Evolutionary conservation across 2,113 vertebrate species (phyloP), one percentile per base, ranked within the genome.

Genomic region (Varanus salvator): DNA sequence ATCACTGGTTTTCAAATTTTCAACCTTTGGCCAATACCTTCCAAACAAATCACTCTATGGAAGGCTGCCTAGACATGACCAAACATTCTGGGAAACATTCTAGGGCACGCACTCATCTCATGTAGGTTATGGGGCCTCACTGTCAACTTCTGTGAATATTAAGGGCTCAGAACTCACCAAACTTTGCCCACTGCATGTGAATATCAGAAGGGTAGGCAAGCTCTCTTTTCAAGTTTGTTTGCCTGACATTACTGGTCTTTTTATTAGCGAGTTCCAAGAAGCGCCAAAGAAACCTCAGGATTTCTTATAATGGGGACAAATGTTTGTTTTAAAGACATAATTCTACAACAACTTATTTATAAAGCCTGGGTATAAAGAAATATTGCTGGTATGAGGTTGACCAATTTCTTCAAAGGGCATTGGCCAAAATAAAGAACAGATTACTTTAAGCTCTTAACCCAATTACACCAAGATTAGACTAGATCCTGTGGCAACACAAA

Each of bases 391-490:
- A 27, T 38, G 57, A 80, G 29, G 48, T 80, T 27, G 34, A 78
- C 25, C 11, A 44, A 31, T 21, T 68, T 69, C 44, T 75, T 83
- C 11, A 38, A 44, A 69, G 60, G 48, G 21, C 57, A 1, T 19
- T 81, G 34, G 77, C 38, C 48, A 48, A 34, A 25, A 84, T 15
- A 77, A 29, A 52, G 48, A 34, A 64, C 27, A 60, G 69, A 54
- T 52, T 57, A 78, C 38, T 76, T 77, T 52, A 68, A 85, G 19
- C 48, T 68, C 72, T 84, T 89, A 68, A 34, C 72, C 71, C 25
- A 84, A n/a, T 89, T 89, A 89, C 21, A n/a, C 34, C 31, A 11
- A 77, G 60, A 76, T 90, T 71, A 83, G 64, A 27, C 48, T 44
- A 76, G 57, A 44, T 77, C 31, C 48, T 72, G 19, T 29, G 38